A percentile compares a stretch with the other conserved stretches of the same genome.
These are phyloP conservation scores for Collichthys lucidus DNA, from an alignment of 2,113 vertebrate species.

Conservation along the genomic window DNA sequence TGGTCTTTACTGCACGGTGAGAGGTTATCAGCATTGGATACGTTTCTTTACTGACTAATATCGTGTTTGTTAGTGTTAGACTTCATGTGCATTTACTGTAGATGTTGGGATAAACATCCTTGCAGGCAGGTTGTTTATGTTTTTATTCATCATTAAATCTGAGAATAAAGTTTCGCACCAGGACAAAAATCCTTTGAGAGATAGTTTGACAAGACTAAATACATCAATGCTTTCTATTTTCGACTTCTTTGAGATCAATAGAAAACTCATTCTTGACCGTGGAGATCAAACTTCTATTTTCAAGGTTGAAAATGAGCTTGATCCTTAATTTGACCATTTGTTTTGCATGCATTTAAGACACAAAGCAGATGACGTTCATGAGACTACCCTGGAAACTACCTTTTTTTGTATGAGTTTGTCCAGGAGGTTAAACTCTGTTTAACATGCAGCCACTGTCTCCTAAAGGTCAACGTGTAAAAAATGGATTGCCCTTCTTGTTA, in stretches of 20 bases:
- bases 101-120: background rate
- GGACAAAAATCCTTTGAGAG: constrained; percentile 1
- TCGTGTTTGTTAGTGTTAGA: no score
- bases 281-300: no score
- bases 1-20: no score
- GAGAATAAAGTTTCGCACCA: background rate
- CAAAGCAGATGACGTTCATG: background rate
- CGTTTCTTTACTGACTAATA: no score
- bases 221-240: no score
- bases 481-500: background rate
- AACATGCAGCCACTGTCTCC: background rate
- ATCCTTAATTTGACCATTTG: background rate
- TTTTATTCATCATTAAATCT: constrained; percentile 28
- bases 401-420: background rate
- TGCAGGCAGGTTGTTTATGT: background rate
- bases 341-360: background rate
- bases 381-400: no score
- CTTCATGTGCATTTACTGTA: no score
- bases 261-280: background rate
- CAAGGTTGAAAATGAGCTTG: background rate
- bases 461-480: background rate
- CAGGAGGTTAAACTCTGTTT: no score
- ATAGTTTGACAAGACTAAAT: background rate
- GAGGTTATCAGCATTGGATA: no score
- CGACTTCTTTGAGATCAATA: background rate